phyloP scores from a whole-genome alignment of 1,140 invertebrate species.

The Dinoponera quadriceps region DNA sequence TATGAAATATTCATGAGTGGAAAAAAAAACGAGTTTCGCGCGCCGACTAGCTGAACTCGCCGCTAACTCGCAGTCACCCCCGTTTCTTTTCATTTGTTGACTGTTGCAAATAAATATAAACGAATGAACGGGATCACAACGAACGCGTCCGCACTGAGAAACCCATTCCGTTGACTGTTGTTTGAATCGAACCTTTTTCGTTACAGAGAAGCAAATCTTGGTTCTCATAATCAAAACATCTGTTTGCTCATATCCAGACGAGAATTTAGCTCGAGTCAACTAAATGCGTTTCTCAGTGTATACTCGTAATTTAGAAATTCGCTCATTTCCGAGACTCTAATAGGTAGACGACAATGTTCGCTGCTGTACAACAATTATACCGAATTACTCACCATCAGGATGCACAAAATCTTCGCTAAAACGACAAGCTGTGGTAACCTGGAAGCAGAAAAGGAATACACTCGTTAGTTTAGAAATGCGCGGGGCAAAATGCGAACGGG shows the following conservation, averaged over 20 bases:
- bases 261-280: no score
- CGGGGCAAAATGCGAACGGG: neutral
- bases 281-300: neutral
- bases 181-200: no score
- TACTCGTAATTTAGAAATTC: neutral
- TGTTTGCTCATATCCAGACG: no score
- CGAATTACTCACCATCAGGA: conserved; percentile 90
- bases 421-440: conserved; percentile 95
- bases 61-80: neutral
- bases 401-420: conserved; percentile 94
- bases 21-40: no score
- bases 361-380: neutral
- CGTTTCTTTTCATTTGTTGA: neutral
- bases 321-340: neutral
- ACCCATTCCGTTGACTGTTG: no score
- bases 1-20: neutral
- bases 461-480: conserved; percentile 35
- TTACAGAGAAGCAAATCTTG: no score
- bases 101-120: no score
- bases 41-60: no score
- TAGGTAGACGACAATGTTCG: neutral
- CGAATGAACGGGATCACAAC: no score
- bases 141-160: no score
- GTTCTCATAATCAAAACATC: no score
- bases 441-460: conserved; percentile 83